These are phyloP conservation scores for Cremastobaeus sp. DNA, from an alignment of 2,888 invertebrate genomes.

Conservation along the genomic window DNA sequence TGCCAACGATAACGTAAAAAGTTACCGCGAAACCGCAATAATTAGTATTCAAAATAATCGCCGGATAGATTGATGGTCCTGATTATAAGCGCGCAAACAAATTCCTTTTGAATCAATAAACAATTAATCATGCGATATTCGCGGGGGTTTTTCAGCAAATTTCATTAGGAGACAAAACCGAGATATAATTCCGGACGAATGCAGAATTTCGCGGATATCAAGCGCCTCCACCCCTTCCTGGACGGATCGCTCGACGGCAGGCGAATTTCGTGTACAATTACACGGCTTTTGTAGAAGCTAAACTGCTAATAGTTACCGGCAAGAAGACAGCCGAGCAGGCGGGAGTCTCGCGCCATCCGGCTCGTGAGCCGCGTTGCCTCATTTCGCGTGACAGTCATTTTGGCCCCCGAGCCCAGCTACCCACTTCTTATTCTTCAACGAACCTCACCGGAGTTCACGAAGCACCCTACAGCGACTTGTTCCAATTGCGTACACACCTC, in stretches of 20 bases:
- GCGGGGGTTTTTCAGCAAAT: too few species aligned
- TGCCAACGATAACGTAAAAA: conserved; percentile 58
- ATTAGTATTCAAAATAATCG: conserved; percentile 56
- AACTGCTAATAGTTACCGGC: conserved; percentile 71
- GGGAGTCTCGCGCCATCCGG: conserved; percentile 20
- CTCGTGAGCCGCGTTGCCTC: conserved; percentile 63
- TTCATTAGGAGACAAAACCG: too few species aligned
- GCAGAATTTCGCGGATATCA: not conserved
- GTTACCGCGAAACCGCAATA: conserved; percentile 44
- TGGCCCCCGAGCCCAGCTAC: conserved; percentile 50
- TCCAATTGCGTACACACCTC: conserved; percentile 62
- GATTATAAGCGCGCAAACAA: too few species aligned
- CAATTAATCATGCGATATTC: too few species aligned
- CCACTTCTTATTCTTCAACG: conserved; percentile 60
- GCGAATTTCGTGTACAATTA: conserved; percentile 75
- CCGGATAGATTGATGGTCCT: conserved; percentile 32
- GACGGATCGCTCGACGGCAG: conserved; percentile 35
- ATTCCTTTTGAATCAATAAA: too few species aligned
- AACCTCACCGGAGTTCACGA: conserved; percentile 62
- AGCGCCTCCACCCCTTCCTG: not conserved
- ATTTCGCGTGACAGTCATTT: conserved; percentile 72
- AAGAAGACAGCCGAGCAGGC: conserved; percentile 37
- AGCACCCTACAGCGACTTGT: conserved; percentile 61
- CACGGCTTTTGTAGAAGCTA: conserved; percentile 72
- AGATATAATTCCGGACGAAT: not conserved